These are phyloP conservation scores for Trigoniulus corallinus DNA, from an alignment of 1,140 invertebrate species.

Conservation along the genomic window DNA sequence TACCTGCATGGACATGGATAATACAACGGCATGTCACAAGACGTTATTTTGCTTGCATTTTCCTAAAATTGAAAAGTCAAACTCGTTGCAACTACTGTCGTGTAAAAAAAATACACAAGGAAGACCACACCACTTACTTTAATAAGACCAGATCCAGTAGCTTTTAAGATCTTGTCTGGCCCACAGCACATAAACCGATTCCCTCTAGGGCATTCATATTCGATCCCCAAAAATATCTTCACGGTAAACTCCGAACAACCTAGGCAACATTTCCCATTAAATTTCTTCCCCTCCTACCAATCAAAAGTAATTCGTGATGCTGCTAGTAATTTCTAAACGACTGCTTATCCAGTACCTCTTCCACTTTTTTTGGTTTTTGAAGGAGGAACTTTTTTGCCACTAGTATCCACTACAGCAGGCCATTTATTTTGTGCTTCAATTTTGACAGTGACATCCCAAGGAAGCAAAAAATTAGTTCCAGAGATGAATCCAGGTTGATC, in stretches of 20 bases:
- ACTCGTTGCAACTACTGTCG: too few relatives aligned
- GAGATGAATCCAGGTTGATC: constrained; percentile 65
- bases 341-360: constrained; percentile 17
- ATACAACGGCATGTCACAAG: constrained; percentile 78
- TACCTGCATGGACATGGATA: constrained; percentile 73
- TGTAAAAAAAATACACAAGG: too few relatives aligned
- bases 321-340: too few relatives aligned
- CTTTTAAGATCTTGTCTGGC: constrained; percentile 68
- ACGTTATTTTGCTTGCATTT: constrained; percentile 62
- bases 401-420: constrained; percentile 25
- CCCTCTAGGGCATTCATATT: constrained; percentile 90
- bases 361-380: constrained; percentile 17
- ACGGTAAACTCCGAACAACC: constrained; percentile 49
- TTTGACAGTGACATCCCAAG: constrained; percentile 81
- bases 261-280: constrained; percentile 9
- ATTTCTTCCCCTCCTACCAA: too few relatives aligned
- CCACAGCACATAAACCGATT: constrained; percentile 87
- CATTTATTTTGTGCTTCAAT: constrained; percentile 28
- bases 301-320: too few relatives aligned
- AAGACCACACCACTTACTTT: too few relatives aligned
- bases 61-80: constrained; percentile 30
- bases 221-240: constrained; percentile 89
- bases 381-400: constrained; percentile 22
- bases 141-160: constrained; percentile 50
- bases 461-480: constrained; percentile 77